A percentile compares a stretch with the other conserved stretches of the same genome.
These are phyloP conservation scores for Schizaphis graminum DNA, from an alignment of 2,888 invertebrate species.

Conservation along the genomic window DNA sequence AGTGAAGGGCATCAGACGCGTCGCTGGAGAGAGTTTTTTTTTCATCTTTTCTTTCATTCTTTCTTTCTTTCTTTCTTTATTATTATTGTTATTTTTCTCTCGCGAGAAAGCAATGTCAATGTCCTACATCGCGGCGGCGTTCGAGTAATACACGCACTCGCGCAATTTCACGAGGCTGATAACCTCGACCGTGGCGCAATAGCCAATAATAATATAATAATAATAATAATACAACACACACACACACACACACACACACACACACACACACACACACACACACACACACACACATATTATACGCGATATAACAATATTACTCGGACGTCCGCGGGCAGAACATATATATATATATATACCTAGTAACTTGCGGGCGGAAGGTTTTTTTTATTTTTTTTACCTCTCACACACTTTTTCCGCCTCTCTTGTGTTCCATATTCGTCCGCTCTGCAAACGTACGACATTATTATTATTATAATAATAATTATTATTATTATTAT, in stretches of 20 bases:
- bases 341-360: neutral
- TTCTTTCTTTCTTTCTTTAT: slow-evolving; percentile 5
- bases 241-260: neutral
- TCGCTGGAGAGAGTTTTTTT: slow-evolving; percentile 55
- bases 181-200: slow-evolving; percentile 59
- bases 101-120: slow-evolving; percentile 65
- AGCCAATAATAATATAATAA: slow-evolving; percentile 8
- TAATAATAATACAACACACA: neutral
- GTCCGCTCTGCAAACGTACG: neutral
- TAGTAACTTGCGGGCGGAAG: neutral
- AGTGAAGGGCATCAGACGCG: slow-evolving; percentile 55
- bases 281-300: neutral
- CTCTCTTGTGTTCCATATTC: neutral
- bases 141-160: slow-evolving; percentile 28
- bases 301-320: neutral
- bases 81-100: slow-evolving; percentile 36
- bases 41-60: neutral
- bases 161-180: slow-evolving; percentile 59
- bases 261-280: neutral
- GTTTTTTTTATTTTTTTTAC: neutral
- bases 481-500: neutral
- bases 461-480: neutral
- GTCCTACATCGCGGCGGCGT: slow-evolving; percentile 52
- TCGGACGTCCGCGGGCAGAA: neutral
- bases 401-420: neutral